Conservation (phyloP, 2,888 invertebrate genomes). For the Pterobdella sp. region DNA sequence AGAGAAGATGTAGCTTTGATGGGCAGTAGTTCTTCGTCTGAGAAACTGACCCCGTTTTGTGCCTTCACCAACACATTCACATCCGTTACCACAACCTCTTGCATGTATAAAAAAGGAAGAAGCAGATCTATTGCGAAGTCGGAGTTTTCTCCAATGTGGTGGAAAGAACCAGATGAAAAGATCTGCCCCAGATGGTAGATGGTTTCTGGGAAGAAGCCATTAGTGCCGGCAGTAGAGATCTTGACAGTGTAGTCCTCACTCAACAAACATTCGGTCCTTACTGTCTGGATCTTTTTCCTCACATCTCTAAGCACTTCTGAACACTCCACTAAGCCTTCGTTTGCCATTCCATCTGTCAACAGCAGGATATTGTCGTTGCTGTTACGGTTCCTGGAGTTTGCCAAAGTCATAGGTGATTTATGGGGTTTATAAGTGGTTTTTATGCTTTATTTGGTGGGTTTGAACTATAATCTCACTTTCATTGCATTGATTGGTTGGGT, state of each 20-base stretch:
- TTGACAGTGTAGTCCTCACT: constrained; percentile 44
- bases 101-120: constrained; percentile 43
- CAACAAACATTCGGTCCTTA: constrained; percentile 39
- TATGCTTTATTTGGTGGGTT: too few relatives aligned
- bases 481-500: too few relatives aligned
- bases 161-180: constrained; percentile 46
- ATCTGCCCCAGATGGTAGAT: constrained; percentile 43
- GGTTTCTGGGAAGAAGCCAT: constrained; percentile 42
- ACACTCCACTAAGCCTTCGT: constrained; percentile 42
- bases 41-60: constrained; percentile 34
- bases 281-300: constrained; percentile 40
- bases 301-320: constrained; percentile 41
- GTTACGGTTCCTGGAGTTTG: constrained; percentile 31
- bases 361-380: constrained; percentile 43
- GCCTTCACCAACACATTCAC: constrained; percentile 39
- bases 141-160: constrained; percentile 42
- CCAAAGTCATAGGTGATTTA: not conserved
- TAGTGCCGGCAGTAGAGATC: constrained; percentile 42
- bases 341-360: constrained; percentile 47
- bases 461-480: too few relatives aligned
- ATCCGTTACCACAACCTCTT: constrained; percentile 42
- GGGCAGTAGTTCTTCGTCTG: not conserved
- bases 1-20: not conserved
- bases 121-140: constrained; percentile 42
- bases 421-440: not conserved